Evolutionary conservation across 2,888 invertebrate genomes (phyloP).

Genomic region (Petrolisthes cinctipes): DNA sequence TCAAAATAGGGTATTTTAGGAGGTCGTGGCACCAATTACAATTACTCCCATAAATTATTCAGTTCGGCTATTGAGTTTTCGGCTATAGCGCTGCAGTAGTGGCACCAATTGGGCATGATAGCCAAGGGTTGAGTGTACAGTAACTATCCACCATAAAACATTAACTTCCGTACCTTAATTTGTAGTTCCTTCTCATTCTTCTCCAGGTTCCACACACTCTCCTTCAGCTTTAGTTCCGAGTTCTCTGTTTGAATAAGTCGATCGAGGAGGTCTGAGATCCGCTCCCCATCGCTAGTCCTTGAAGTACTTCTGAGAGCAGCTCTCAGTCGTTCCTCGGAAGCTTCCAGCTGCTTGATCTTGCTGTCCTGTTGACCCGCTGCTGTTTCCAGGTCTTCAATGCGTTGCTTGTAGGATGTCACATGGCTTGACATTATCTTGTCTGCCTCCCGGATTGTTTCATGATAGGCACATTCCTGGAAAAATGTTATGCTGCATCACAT

Average conservation of each 20-base stretch:
- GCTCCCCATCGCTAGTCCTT: slow-evolving; percentile 56
- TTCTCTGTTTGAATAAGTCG: slow-evolving; percentile 63
- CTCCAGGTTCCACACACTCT: slow-evolving; percentile 62
- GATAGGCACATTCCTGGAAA: slow-evolving; percentile 62
- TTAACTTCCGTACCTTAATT: slow-evolving; percentile 55
- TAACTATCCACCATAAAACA: no score
- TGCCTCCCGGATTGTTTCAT: slow-evolving; percentile 63
- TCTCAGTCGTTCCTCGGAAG: slow-evolving; percentile 55
- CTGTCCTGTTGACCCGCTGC: slow-evolving; percentile 40
- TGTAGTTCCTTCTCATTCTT: slow-evolving; percentile 63
- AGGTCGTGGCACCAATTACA: no score
- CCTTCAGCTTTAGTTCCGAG: slow-evolving; percentile 61
- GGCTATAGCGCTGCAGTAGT: no score
- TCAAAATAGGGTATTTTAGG: no score
- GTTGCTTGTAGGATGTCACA: slow-evolving; percentile 60
- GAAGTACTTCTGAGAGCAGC: slow-evolving; percentile 46
- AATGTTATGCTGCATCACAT: not conserved
- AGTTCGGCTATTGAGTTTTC: no score
- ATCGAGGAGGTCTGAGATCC: slow-evolving; percentile 61
- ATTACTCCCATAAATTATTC: no score
- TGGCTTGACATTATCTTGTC: slow-evolving; percentile 65
- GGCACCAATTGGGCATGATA: no score
- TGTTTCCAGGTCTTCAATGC: slow-evolving; percentile 63
- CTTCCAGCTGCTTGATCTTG: slow-evolving; percentile 51
- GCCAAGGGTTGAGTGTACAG: no score